Evolutionary conservation across 2,888 invertebrate genomes (phyloP).

Genomic region (Ornithoptera alexandrae): DNA sequence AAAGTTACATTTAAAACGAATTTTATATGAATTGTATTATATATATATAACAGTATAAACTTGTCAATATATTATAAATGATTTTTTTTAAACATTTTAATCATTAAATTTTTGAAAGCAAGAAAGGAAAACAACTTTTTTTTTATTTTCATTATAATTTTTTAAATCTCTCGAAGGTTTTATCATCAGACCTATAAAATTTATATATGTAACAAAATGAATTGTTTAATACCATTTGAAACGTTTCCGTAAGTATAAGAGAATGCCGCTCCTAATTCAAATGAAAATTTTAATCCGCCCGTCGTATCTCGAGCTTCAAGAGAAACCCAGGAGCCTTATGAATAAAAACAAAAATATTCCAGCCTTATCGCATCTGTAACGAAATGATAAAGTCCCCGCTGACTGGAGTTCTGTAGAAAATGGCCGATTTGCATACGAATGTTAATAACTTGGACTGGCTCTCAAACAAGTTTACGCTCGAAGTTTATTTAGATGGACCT

Average conservation of each 20-base stretch:
- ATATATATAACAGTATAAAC: too few species aligned
- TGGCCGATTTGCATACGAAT: conserved; percentile 73
- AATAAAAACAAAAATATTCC: conserved; percentile 51
- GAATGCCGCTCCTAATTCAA: conserved; percentile 18
- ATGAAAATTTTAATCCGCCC: conserved; percentile 23
- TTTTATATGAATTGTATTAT: too few species aligned
- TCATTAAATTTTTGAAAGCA: too few species aligned
- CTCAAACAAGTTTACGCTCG: conserved; percentile 45
- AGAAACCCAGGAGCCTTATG: conserved; percentile 32
- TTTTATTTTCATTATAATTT: too few species aligned
- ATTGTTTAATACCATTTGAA: too few species aligned
- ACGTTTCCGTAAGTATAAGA: neutral
- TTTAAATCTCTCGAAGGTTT: too few species aligned
- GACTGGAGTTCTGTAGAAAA: conserved; percentile 58
- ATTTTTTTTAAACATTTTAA: too few species aligned
- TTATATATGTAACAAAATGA: too few species aligned
- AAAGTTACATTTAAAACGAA: too few species aligned
- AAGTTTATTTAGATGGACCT: conserved; percentile 32
- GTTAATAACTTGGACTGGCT: conserved; percentile 65
- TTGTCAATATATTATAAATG: too few species aligned
- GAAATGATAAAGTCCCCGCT: conserved; percentile 63
- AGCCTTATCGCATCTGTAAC: conserved; percentile 60
- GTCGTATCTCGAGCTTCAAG: conserved; percentile 24
- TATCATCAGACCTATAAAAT: too few species aligned
- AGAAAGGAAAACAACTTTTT: too few species aligned